These are phyloP conservation scores for Drosophila emarginata DNA, from an alignment of 2,888 invertebrate genomes.

Conservation along the genomic window DNA sequence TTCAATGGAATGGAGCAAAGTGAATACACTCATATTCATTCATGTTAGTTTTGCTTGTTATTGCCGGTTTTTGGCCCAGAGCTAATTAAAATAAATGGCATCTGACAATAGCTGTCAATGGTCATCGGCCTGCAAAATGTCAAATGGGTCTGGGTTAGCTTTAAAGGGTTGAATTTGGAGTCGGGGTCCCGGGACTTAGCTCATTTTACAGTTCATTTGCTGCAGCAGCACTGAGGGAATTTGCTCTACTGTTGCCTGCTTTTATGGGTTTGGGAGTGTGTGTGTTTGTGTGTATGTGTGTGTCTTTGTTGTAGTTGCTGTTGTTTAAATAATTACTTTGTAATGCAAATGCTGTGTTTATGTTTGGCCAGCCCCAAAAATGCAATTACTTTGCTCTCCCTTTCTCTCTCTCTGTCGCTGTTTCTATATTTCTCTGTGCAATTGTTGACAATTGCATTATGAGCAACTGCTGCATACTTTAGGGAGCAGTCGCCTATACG, in stretches of 20 bases:
- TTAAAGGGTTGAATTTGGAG: neutral
- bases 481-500: neutral
- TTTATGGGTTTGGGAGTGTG: constrained; percentile 21
- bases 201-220: constrained; percentile 70
- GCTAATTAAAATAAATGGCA: constrained; percentile 75
- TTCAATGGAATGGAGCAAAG: constrained; percentile 32
- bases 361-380: constrained; percentile 36
- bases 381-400: constrained; percentile 58
- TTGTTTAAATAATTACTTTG: constrained; percentile 68
- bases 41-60: constrained; percentile 18
- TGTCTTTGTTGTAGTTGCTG: constrained; percentile 16
- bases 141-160: constrained; percentile 26
- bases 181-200: constrained; percentile 9
- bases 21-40: constrained; percentile 28
- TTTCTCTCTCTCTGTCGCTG: neutral
- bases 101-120: constrained; percentile 59
- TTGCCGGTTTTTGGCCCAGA: constrained; percentile 16
- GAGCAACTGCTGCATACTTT: constrained; percentile 47
- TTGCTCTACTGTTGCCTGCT: neutral
- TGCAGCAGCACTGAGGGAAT: constrained; percentile 23
- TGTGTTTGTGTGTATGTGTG: constrained; percentile 1
- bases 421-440: constrained; percentile 26
- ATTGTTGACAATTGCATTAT: constrained; percentile 66
- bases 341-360: constrained; percentile 48
- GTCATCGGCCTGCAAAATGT: constrained; percentile 20